phyloP scores from a whole-genome alignment of 2,113 vertebrate species.

The Chinchilla lanigera region DNA sequence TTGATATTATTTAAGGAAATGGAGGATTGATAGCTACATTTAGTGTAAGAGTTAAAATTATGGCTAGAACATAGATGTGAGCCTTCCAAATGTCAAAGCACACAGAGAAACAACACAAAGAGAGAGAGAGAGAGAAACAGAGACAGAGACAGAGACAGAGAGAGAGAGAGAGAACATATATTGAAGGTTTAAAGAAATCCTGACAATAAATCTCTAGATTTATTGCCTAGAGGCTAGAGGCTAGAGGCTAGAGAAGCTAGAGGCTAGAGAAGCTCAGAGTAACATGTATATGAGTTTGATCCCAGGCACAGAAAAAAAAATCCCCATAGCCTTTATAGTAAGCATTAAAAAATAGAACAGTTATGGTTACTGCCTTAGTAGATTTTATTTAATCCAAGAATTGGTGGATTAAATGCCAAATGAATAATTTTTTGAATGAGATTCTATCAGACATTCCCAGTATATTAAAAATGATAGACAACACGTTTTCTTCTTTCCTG shows the following conservation, averaged over 20 bases:
- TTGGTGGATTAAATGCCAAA: neutral
- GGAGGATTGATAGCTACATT: neutral
- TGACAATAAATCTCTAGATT: neutral
- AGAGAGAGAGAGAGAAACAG: neutral
- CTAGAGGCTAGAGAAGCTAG: no score
- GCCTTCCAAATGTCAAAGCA: neutral
- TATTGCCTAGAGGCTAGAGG: no score
- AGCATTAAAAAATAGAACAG: neutral
- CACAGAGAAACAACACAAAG: neutral
- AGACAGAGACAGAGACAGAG: neutral
- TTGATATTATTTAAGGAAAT: neutral
- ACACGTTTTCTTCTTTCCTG: slow-evolving; percentile 27
- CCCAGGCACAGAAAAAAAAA: neutral
- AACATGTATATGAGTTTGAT: neutral
- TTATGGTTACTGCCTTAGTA: neutral
- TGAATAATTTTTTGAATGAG: neutral
- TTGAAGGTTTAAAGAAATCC: neutral
- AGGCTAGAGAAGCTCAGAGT: neutral
- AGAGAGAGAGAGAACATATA: neutral
- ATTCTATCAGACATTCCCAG: slow-evolving; percentile 44
- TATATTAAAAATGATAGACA: slow-evolving; percentile 64
- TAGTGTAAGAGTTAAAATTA: neutral
- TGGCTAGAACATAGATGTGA: neutral
- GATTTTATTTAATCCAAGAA: neutral
- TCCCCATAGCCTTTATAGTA: neutral